Percentiles rank a stretch among this genome's conserved stretches.
Evolutionary conservation across 2,888 invertebrate genomes (phyloP).

Genomic region (Watsonalla cultraria): DNA sequence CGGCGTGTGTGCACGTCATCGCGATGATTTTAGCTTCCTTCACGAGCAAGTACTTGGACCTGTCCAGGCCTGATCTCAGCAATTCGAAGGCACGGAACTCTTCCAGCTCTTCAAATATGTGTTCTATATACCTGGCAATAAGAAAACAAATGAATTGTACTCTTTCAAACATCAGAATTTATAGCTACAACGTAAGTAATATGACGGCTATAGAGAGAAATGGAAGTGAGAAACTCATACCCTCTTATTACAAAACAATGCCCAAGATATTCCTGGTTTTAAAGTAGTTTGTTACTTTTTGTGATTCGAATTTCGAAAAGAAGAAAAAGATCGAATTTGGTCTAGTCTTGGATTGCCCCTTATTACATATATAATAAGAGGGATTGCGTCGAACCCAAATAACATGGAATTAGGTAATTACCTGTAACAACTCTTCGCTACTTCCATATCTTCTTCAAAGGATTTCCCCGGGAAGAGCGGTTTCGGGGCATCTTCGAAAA

Average conservation of each 20-base stretch:
- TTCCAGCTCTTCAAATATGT: constrained; percentile 97
- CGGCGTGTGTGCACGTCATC: constrained; percentile 99
- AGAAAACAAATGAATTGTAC: constrained; percentile 1
- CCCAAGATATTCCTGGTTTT: too few relatives aligned
- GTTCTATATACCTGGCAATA: constrained; percentile 88
- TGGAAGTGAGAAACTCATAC: too few relatives aligned
- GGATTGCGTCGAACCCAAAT: too few relatives aligned
- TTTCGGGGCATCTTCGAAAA: constrained; percentile 95
- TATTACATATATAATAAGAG: too few relatives aligned
- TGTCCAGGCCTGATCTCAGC: constrained; percentile 94
- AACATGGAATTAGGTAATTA: too few relatives aligned
- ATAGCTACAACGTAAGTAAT: too few relatives aligned
- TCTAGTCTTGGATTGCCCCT: too few relatives aligned
- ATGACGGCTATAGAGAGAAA: too few relatives aligned
- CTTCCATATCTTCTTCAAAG: constrained; percentile 90
- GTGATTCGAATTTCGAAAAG: too few relatives aligned
- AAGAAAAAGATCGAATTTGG: too few relatives aligned
- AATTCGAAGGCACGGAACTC: constrained; percentile 99
- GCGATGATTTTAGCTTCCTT: constrained; percentile 99
- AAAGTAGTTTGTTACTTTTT: too few relatives aligned
- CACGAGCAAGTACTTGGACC: constrained; percentile 97
- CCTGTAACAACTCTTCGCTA: constrained; percentile 95
- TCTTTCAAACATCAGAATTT: not conserved
- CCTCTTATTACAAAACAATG: too few relatives aligned
- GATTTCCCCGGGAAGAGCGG: constrained; percentile 90